These are phyloP conservation scores for Euphonia xanthogaster DNA, from an alignment of 2,797 vertebrate genomes.

Conservation along the genomic window DNA sequence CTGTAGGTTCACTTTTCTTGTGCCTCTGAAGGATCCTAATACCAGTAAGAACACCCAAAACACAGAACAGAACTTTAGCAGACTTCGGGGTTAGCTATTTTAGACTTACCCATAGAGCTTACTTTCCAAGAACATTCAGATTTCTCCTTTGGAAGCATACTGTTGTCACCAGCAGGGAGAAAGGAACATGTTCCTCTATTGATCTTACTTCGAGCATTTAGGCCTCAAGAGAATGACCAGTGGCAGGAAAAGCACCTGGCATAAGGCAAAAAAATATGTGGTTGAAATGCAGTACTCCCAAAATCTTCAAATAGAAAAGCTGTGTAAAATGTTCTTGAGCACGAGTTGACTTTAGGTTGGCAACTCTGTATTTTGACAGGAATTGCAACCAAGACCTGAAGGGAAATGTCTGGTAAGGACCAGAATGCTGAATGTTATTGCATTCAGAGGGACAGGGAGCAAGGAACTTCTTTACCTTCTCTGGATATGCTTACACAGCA, in stretches of 20 bases:
- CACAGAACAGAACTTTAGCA: background rate
- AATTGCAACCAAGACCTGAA: background rate
- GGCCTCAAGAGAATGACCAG: background rate
- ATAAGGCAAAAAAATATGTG: background rate
- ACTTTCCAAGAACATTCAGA: background rate
- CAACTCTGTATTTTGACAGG: background rate
- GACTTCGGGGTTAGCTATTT: background rate
- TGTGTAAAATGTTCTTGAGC: background rate
- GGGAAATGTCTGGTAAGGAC: background rate
- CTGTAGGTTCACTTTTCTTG: background rate
- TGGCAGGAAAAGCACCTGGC: background rate
- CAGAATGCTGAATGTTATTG: background rate
- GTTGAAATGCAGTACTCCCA: background rate
- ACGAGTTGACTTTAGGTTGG: background rate
- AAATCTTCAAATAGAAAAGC: background rate
- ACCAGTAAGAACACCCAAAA: background rate
- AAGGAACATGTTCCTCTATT: background rate
- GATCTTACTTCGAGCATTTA: background rate
- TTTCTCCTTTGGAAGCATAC: background rate
- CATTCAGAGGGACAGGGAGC: background rate
- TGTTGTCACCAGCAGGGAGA: background rate
- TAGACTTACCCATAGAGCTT: background rate
- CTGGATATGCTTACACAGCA: background rate
- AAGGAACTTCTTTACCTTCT: background rate
- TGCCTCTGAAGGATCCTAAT: background rate